Evolutionary conservation across 2,113 vertebrate genomes (phyloP).

Genomic region (Heptranchias perlo): DNA sequence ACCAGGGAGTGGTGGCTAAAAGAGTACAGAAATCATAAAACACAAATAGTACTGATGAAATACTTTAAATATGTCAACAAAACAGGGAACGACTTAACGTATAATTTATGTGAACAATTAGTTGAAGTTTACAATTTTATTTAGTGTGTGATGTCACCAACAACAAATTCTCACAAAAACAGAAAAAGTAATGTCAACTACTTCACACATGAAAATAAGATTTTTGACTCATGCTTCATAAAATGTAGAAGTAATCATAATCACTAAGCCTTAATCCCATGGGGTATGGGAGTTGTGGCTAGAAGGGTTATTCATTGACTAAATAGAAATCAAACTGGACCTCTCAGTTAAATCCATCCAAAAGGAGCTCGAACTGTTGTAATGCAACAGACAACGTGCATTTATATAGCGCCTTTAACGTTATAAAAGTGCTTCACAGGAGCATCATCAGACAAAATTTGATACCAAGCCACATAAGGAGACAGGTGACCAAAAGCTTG

Average conservation of each 20-base stretch:
- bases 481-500: not conserved
- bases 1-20: slow-evolving; percentile 93
- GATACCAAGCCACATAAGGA: not conserved
- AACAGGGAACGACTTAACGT: not conserved
- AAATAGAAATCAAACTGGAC: not conserved
- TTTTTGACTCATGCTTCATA: not conserved
- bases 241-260: not conserved
- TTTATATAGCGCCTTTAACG: not conserved
- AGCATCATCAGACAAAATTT: not conserved
- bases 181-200: not conserved
- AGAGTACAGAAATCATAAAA: slow-evolving; percentile 44
- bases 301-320: not conserved
- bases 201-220: not conserved
- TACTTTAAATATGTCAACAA: not conserved
- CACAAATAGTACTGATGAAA: slow-evolving; percentile 41
- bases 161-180: not conserved
- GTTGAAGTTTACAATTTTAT: not conserved
- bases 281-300: not conserved
- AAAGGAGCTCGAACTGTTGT: not conserved
- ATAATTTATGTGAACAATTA: not conserved
- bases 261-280: not conserved
- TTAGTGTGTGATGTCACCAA: not conserved
- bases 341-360: not conserved
- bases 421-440: not conserved
- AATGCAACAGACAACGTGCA: no score